Evolutionary conservation across 1,140 invertebrate species (phyloP).

Genomic region (Ips typographus): DNA sequence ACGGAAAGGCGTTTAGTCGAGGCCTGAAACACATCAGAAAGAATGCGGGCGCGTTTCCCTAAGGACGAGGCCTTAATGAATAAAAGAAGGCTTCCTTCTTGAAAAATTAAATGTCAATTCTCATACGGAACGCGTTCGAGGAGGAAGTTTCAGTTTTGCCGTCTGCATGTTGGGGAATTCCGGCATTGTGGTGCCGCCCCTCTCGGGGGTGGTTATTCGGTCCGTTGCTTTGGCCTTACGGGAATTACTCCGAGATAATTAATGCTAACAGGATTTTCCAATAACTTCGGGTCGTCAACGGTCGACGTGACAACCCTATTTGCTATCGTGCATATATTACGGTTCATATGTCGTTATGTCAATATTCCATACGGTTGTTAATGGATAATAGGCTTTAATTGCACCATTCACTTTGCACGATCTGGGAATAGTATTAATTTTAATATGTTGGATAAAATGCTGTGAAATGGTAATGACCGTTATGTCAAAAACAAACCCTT

Average conservation of each 20-base stretch:
- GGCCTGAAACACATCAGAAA: conserved; percentile 1
- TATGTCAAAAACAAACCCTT: too few species aligned
- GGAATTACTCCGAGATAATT: conserved; percentile 9
- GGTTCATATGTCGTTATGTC: conserved; percentile 3
- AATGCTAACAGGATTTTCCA: conserved; percentile 14
- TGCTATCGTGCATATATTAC: conserved; percentile 4
- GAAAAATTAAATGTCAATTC: conserved; percentile 5
- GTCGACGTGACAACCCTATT: not conserved
- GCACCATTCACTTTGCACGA: too few species aligned
- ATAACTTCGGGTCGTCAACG: conserved; percentile 10
- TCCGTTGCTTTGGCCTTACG: conserved; percentile 1
- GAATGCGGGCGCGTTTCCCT: not conserved
- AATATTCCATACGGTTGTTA: conserved; percentile 1
- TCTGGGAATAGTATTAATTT: too few species aligned
- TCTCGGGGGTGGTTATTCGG: not conserved
- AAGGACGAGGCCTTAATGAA: conserved; percentile 7
- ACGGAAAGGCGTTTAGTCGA: conserved; percentile 9
- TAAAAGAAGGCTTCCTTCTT: conserved; percentile 5
- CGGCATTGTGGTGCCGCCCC: not conserved
- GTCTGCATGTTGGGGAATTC: not conserved
- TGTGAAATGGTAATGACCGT: too few species aligned
- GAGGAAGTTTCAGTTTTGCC: not conserved
- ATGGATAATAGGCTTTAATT: not conserved
- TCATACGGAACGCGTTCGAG: not conserved
- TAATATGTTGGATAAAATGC: too few species aligned